Base-by-base conservation (phyloP, 2,113 vertebrate genomes). In the Neodon shergylaensis region DNA sequence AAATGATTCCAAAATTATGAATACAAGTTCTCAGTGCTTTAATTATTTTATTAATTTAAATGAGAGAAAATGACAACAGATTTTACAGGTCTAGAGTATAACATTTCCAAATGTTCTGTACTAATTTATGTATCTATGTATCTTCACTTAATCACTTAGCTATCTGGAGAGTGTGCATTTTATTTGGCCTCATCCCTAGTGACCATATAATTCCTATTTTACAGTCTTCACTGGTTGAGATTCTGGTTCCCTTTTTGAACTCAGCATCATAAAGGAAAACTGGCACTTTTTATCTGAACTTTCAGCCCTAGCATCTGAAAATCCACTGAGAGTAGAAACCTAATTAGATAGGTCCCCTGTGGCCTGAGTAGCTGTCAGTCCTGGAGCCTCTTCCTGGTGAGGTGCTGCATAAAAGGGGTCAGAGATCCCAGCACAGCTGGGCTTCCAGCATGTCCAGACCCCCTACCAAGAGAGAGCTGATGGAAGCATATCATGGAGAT, bases 351-450 rank as follows among this genome's bases (percentile, higher is more conserved):
- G 89, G 44, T 9, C 7, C 31, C 63, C 95, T 73, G 49, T n/a
- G 72, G 63, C 49, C 2, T 0, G 44, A 92, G 68, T 39, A 74
- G 68, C 82, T 24, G 47, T 81, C 52, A 58, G 66, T 21, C 54
- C 73, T 7, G 0, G 19, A 63, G 44, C 84, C 79, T 68, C 82
- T 94, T 91, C 89, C 91, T 87, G 91, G 58, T 8, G 39, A 91
- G 63, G 91, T 87, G 77, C 66, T 95, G 63, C 95, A 89, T 88
- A 93, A 87, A 88, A 78, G 42, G 21, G 36, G 68, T 63, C 89
- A 77, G 87, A 70, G 86, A 44, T 58, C 7, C 52, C 83, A 86
- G 54, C 78, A 7, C 94, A 97, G 96, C 97, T 93, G 93, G 96
- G 76, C 42, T 42, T 47, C 82, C 63, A 3, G 54, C 31, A 63